Evolutionary conservation across 2,888 invertebrate genomes (phyloP), one percentile per base, ranked within the genome.

Genomic region (Phorcus lineatus): DNA sequence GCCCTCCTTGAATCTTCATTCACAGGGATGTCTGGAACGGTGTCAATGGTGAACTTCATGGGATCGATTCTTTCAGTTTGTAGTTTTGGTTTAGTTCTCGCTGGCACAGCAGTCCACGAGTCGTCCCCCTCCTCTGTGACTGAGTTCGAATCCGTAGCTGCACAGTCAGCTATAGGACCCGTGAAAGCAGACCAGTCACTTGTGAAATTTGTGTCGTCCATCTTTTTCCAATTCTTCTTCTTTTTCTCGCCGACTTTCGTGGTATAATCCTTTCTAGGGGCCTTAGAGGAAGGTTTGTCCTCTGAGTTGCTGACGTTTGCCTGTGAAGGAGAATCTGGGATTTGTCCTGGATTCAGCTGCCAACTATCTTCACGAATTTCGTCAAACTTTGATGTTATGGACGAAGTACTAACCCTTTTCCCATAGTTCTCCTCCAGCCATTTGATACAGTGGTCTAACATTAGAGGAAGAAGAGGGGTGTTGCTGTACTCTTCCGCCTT

Each of bases 1-100:
- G 93, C 93, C 40, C 92, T 84, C 19, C 87, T 77, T 82, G 90
- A 90, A 47, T 89, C 86, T 3, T 17, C 74, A 3, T 47, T n/a
- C 47, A 62, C 62, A 62, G 24, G 28, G 16, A 62, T 13, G 28
- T 62, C 28, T 9, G 62, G 62, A 13, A 62, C 17, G 16, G 62
- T 16, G 62, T 62, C 62, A 9, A 62, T 24, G 13, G 62, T 62
- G 62, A 62, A 62, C 62, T 62, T 62, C 24, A 62, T 28, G 13
- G 19, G 19, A 19, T 62, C 28, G 4, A 13, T 22, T 16, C 4
- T 28, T 16, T 28, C 24, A 6, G 13, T 17, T 62, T 24, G 28
- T 28, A 0, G 28, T 62, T 62, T 62, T 4, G 62, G 62, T 17
- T 9, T 62, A 28, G 62, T 16, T 28, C 28, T 62, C 6, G 62